A percentile compares a stretch with the other conserved stretches of the same genome.
These are phyloP conservation scores for Corythornis leucogaster DNA, from an alignment of 2,797 vertebrate species.

Conservation along the genomic window DNA sequence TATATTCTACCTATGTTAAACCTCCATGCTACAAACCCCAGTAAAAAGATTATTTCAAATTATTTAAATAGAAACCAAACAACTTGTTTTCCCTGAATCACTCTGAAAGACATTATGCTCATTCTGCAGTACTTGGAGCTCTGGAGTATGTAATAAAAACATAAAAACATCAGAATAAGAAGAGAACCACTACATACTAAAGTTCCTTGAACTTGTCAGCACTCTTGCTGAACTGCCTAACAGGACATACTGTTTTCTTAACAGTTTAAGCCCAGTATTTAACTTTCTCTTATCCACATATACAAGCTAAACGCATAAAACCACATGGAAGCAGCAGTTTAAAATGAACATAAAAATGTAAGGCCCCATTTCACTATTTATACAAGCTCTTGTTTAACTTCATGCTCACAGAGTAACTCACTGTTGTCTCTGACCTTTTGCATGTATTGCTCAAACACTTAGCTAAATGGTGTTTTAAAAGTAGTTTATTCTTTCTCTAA, in stretches of 20 bases:
- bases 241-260: neutral
- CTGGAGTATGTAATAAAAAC: constrained; percentile 56
- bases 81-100: constrained; percentile 76
- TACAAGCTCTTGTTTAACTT: neutral
- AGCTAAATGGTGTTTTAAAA: neutral
- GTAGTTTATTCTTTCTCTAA: neutral
- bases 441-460: neutral
- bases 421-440: neutral
- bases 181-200: neutral
- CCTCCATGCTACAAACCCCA: neutral
- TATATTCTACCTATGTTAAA: neutral
- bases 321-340: neutral
- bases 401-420: neutral
- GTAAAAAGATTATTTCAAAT: neutral
- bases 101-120: constrained; percentile 56
- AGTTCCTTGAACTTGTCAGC: neutral
- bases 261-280: neutral
- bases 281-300: neutral
- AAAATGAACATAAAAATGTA: neutral
- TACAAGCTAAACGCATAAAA: neutral
- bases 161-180: neutral
- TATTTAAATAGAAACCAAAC: constrained; percentile 74
- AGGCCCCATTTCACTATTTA: neutral
- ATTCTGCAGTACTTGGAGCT: constrained; percentile 77
- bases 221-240: neutral